Conservation (phyloP, 2,888 invertebrate species). For the Latrodectus hesperus region DNA sequence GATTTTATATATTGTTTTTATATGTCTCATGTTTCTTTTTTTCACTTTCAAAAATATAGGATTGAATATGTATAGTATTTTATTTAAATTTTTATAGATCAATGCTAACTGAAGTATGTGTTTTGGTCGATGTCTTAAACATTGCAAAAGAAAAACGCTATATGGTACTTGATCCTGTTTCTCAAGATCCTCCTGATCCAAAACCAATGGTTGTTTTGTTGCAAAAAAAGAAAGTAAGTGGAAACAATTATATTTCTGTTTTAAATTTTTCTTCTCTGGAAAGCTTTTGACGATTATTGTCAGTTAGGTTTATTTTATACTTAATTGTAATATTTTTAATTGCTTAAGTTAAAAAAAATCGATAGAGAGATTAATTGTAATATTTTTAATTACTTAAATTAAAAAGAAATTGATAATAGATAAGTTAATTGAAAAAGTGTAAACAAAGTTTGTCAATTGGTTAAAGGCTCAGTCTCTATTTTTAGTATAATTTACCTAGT, state of each 20-base stretch:
- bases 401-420: too few relatives aligned
- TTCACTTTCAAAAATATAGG: neutral
- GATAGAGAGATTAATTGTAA: neutral
- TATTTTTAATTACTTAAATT: neutral
- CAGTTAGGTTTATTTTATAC: neutral
- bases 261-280: neutral
- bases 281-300: neutral
- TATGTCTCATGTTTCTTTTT: too few relatives aligned
- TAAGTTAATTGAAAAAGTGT: too few relatives aligned
- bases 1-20: too few relatives aligned
- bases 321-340: neutral
- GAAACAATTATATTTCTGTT: neutral
- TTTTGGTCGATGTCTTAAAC: conserved; percentile 91
- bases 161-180: conserved; percentile 91
- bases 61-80: neutral
- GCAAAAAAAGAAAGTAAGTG: conserved; percentile 86
- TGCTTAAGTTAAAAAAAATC: neutral
- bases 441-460: too few relatives aligned
- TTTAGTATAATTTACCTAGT: too few relatives aligned
- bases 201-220: conserved; percentile 92
- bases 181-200: conserved; percentile 85
- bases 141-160: conserved; percentile 95
- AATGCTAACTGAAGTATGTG: conserved; percentile 92
- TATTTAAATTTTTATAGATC: conserved; percentile 77
- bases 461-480: too few relatives aligned